These are phyloP conservation scores for Acomys russatus DNA, from an alignment of 2,797 vertebrate species.

Conservation along the genomic window DNA sequence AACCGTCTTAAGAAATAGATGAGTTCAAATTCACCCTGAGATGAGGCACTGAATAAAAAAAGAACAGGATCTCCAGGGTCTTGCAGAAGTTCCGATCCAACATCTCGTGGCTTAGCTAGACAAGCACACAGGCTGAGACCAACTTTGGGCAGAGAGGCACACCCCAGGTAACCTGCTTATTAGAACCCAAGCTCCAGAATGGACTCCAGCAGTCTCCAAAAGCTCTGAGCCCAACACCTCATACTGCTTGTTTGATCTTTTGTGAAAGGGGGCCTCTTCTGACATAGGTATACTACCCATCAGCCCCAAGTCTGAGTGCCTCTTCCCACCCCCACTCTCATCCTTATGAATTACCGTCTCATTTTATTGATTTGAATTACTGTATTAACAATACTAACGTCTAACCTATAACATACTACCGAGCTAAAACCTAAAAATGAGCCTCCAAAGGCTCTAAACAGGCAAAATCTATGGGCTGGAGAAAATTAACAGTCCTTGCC, in stretches of 20 bases:
- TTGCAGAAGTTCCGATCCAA: constrained; percentile 40
- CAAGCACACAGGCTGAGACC: background rate
- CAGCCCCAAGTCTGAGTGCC: background rate
- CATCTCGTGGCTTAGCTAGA: constrained; percentile 34
- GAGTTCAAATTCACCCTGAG: constrained; percentile 14
- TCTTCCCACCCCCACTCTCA: background rate
- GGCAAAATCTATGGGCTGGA: background rate
- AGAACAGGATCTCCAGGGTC: background rate
- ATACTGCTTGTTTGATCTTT: constrained; percentile 10
- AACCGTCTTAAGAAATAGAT: constrained; percentile 3
- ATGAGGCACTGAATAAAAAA: background rate
- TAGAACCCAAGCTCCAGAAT: constrained; percentile 28
- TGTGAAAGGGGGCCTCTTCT: background rate
- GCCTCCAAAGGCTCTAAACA: background rate
- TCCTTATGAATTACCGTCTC: constrained; percentile 2
- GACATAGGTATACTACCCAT: background rate
- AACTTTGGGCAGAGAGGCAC: constrained; percentile 15
- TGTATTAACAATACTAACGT: background rate
- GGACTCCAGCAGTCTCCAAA: constrained; percentile 42
- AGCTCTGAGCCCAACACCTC: constrained; percentile 15
- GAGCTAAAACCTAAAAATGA: constrained; percentile 57
- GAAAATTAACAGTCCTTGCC: background rate
- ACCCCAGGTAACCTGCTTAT: constrained; percentile 7
- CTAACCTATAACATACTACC: constrained; percentile 39
- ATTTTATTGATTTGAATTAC: constrained; percentile 13